Percentiles rank a stretch among this genome's conserved stretches.
Conservation (phyloP, 2,797 vertebrate genomes). For the Smutsia gigantea region DNA sequence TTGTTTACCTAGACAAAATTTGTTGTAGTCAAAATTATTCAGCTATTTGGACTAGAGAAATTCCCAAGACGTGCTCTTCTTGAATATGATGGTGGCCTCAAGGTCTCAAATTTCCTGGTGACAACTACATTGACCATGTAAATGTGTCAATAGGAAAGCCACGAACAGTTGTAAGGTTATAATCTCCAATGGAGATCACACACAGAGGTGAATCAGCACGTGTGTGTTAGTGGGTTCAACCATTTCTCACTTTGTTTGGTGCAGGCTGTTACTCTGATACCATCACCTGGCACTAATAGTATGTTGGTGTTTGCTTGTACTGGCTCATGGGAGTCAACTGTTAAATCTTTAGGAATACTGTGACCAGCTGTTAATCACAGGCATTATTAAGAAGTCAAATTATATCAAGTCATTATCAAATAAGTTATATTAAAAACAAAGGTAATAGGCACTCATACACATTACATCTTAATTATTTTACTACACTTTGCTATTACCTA, state of each 20-base stretch:
- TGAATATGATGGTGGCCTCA: neutral
- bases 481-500: neutral
- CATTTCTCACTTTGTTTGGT: neutral
- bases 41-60: neutral
- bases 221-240: neutral
- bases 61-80: neutral
- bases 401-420: neutral
- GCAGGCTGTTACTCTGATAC: neutral
- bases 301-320: neutral
- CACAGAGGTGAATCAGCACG: neutral
- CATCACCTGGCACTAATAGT: neutral
- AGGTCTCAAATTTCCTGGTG: neutral
- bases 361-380: neutral
- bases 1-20: slow-evolving; percentile 10
- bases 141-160: neutral
- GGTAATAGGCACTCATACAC: neutral
- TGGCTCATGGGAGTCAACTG: neutral
- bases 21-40: slow-evolving; percentile 33
- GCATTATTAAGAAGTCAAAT: neutral
- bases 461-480: neutral
- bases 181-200: neutral
- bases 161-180: neutral
- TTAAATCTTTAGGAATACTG: neutral
- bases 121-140: neutral
- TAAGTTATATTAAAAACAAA: neutral